phyloP scores from a whole-genome alignment of 92 coral and sea anemone genomes.

The Actinostola sp. region DNA sequence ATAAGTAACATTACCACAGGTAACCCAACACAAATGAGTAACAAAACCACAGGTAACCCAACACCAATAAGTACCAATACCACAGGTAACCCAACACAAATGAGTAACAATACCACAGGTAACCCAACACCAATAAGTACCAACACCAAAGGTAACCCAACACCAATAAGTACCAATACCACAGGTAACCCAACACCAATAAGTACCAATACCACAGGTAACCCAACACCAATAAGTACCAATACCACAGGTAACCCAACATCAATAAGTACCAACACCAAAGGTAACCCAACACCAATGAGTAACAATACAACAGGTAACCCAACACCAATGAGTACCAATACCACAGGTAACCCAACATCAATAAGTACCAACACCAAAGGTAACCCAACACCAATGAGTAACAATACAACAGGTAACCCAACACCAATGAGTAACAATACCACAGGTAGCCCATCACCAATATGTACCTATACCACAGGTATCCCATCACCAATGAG shows the following conservation, averaged over 20 bases:
- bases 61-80: conserved; percentile 71
- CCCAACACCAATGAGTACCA: conserved; percentile 80
- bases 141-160: too few species aligned
- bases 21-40: not conserved
- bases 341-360: conserved; percentile 4
- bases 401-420: too few species aligned
- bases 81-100: conserved; percentile 6
- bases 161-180: not conserved
- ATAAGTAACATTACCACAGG: too few species aligned
- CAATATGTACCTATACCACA: conserved; percentile 57
- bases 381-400: too few species aligned
- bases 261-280: too few species aligned
- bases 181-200: too few species aligned
- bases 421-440: not conserved
- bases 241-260: too few species aligned
- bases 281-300: not conserved
- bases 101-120: not conserved
- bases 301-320: not conserved
- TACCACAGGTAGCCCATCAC: too few species aligned
- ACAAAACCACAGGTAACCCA: not conserved
- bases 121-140: too few species aligned
- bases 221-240: not conserved
- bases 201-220: conserved; percentile 36
- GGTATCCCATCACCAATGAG: not conserved
- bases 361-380: not conserved